These are phyloP conservation scores for Dipodomys spectabilis DNA, from an alignment of 2,113 vertebrate species.

Conservation along the genomic window DNA sequence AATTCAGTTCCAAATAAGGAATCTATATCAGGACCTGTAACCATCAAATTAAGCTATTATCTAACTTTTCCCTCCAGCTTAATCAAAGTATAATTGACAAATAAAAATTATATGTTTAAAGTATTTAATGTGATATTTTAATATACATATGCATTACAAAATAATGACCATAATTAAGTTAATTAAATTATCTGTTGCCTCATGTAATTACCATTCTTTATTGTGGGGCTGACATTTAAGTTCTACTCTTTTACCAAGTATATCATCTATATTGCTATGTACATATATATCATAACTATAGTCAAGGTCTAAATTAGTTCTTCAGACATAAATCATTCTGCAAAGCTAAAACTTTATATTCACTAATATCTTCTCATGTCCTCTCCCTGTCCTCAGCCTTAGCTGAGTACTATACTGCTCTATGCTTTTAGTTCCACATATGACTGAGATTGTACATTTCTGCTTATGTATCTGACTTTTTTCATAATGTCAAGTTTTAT, in stretches of 20 bases:
- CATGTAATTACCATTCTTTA: background rate
- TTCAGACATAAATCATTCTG: background rate
- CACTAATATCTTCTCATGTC: background rate
- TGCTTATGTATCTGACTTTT: background rate
- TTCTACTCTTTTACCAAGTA: background rate
- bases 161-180: background rate
- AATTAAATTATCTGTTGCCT: background rate
- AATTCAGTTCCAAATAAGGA: constrained; percentile 19
- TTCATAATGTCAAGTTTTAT: background rate
- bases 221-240: background rate
- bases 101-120: background rate
- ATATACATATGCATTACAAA: background rate
- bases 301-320: background rate
- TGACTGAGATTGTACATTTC: background rate
- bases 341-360: background rate
- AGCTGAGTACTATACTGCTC: background rate
- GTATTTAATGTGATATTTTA: background rate
- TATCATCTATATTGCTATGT: background rate
- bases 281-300: background rate
- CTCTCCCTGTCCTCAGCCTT: background rate
- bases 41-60: background rate
- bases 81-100: background rate
- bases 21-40: background rate
- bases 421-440: background rate
- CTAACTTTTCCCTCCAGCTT: background rate